Base-by-base conservation (phyloP, 2,113 vertebrate species). In the Damaliscus lunatus region DNA sequence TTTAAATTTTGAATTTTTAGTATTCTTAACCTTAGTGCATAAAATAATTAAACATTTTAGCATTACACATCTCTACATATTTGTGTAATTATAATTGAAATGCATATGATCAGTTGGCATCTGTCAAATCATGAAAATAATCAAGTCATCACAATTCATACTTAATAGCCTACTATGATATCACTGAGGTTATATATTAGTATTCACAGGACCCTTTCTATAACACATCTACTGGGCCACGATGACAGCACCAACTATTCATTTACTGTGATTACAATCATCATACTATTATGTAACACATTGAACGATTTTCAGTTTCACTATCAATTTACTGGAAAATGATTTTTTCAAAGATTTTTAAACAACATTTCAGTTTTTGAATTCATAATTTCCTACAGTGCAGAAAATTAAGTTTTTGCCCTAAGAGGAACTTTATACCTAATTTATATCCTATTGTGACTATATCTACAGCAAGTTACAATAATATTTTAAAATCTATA, bases 121-220 rank as follows among this genome's bases (percentile, higher is more conserved):
- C 71, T 96, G 62, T 40, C 52, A 96, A 97, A 87, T 95, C 21
- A 60, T 64, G 80, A 64, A 62, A 89, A 85, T 15, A 91, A 94
- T 29, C 33, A 90, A 83, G 71, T 6, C 48, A 83, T 55, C 81
- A 67, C 12, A 90, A 36, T 25, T 92, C 27, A 77, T 12, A 71
- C 9, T 59, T 89, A 83, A 67, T 23, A 74, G 29, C 84, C 84
- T 89, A 62, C 40, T 78, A 40, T n/a, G 15, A 52, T 7, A 78
- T 74, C 33, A 85, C 27, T 57, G 64, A 90, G 55, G 90, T 52
- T 88, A 14, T 43, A 23, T 25, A 43, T 15, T 74, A 1, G 57
- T 91, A 59, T 43, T 92, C 67, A 96, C 7, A 88, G 13, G 50
- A 23, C 2, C 1, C 21, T 90, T 82, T 62, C 17, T 7, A 17